These are phyloP conservation scores for Uria aalge DNA, from an alignment of 2,113 vertebrate genomes.

Conservation along the genomic window DNA sequence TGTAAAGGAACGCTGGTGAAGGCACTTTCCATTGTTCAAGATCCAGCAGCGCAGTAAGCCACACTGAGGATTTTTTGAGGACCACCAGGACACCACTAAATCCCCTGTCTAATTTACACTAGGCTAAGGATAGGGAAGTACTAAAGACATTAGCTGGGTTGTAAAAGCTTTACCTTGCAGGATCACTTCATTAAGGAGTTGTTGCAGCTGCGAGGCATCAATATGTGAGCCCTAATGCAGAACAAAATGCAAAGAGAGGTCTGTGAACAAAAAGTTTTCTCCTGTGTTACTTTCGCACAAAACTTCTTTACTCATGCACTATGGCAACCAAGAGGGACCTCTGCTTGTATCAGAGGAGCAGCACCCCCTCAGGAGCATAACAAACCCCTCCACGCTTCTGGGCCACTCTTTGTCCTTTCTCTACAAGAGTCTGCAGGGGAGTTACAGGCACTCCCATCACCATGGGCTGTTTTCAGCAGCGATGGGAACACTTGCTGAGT, in stretches of 20 bases:
- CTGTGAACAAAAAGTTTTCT: neutral
- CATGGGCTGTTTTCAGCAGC: neutral
- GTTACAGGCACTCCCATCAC: neutral
- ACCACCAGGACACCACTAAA: neutral
- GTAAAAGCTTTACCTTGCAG: constrained; percentile 64
- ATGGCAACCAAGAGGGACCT: neutral
- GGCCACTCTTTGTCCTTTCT: neutral
- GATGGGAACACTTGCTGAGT: neutral
- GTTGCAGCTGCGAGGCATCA: constrained; percentile 69
- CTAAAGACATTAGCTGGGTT: neutral
- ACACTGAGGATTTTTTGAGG: neutral
- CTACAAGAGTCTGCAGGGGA: neutral
- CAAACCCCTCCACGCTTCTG: fast-evolving
- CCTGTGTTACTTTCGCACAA: neutral
- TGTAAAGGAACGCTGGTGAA: neutral
- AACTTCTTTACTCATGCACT: neutral
- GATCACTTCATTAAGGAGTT: constrained; percentile 73
- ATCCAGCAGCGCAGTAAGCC: neutral
- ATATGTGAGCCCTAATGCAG: constrained; percentile 50
- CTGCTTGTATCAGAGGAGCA: neutral
- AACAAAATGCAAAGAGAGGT: neutral
- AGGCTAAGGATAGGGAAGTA: neutral
- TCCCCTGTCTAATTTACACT: neutral
- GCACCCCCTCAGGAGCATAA: fast-evolving
- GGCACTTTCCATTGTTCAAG: neutral